Evolutionary conservation across 2,113 vertebrate genomes (phyloP).

Genomic region (Actenoides lindsayi): DNA sequence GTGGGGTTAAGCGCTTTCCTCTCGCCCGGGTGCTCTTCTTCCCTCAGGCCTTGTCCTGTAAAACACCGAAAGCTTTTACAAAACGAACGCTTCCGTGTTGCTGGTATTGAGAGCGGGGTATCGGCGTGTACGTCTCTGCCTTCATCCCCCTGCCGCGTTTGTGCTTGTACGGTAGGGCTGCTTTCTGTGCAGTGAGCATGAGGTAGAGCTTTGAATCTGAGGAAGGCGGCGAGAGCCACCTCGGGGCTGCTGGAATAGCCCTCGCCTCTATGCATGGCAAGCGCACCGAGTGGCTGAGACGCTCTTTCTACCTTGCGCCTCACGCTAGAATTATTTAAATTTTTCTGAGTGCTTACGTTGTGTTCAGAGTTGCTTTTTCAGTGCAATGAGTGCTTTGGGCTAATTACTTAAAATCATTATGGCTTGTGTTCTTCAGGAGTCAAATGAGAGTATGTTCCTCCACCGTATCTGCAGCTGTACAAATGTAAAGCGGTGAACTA

Average conservation of each 20-base stretch:
- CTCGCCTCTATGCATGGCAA: accelerated
- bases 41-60: background rate
- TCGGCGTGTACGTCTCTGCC: accelerated
- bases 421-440: background rate
- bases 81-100: accelerated
- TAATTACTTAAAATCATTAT: accelerated
- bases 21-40: background rate
- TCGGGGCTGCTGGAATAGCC: accelerated
- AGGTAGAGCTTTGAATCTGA: background rate
- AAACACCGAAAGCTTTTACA: no score
- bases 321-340: accelerated
- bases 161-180: background rate
- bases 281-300: accelerated
- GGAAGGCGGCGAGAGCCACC: accelerated
- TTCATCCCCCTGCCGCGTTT: accelerated
- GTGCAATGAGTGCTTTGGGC: accelerated
- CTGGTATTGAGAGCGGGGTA: accelerated
- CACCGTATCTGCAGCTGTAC: accelerated
- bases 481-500: no score
- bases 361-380: accelerated
- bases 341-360: accelerated
- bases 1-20: no score
- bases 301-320: accelerated
- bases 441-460: accelerated
- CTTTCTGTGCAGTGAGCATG: accelerated